Evolutionary conservation across 2,797 vertebrate species (phyloP), one percentile per base, ranked within the genome.

Genomic region (Orientallactaga sibirica): DNA sequence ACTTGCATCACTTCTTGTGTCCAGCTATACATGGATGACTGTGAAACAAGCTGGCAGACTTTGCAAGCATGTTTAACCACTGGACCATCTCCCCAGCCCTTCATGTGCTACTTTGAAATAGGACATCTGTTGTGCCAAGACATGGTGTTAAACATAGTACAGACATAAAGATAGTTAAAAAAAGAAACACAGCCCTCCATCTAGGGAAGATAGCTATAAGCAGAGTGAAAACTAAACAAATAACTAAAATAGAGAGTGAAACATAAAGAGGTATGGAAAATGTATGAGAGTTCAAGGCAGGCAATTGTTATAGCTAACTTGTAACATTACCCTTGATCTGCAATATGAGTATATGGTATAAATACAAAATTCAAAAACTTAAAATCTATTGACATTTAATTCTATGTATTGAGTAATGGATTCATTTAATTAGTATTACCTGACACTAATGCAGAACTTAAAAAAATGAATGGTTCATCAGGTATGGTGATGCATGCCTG

Each of bases 341-440:
- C n/a, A 84, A 66, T 24, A 62, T 25, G 71, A 27, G 16, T 37
- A n/a, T 85, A 75, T 66, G 48, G 29, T 73, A 80, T 64, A 74
- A 86, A 84, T 58, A 14, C 48, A 94, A 83, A 20, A 86, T 85
- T 41, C 73, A 77, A 81, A 27, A 86, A 75, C 52, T 92, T 82
- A 71, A 92, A 91, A 80, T 41, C 0, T 79, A 80, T 41, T 68
- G 8, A 67, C 91, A 80, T 86, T 85, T 61, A 82, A 88, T 37
- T 86, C 43, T 12, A 37, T 83, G 27, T 79, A 76, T 70, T 62
- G 91, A 68, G 11, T 25, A 76, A 48, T 64, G 64, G 81, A 61
- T 43, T 48, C 55, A 29, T 71, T 79, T 73, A 10, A 84, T 88
- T 68, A 68, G 29, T 80, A 88, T 66, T 67, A 87, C 6, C 2